Evolutionary conservation across 2,797 vertebrate genomes (phyloP), one percentile per base, ranked within the genome.

Genomic region (Rhabdomys pumilio): DNA sequence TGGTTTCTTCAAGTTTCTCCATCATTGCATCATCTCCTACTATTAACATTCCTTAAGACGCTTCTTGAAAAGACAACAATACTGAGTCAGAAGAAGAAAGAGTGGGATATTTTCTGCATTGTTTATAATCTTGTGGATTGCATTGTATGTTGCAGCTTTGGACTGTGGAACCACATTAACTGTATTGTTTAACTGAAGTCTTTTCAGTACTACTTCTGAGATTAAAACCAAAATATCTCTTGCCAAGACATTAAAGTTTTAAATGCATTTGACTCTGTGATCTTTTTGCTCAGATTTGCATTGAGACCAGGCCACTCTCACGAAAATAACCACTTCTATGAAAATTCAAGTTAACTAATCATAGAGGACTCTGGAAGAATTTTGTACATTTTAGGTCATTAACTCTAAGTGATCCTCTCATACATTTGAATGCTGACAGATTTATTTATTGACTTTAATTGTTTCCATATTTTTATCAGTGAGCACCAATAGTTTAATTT

Each of bases 181-280:
- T 82, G 6, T 50, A 8, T 24, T 77, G n/a, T 59, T 75, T 88
- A 88, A 19, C 14, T 85, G 34, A 81, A 9, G 80, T 44, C 69
- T 81, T 91, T 76, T 89, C 53, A 67, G 67, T 59, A 7, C 10
- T 41, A 26, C 53, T 73, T 92, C 72, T 67, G 38, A 82, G 67
- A 73, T 72, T 61, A 87, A 38, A 92, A 79, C 38, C 73, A 13
- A 17, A 44, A 14, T 38, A 63, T 72, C 31, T 93, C 61, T 84
- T 93, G 69, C 1, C 31, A n/a, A 72, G 77, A 90, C 34, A 93
- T 90, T 86, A 97, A 97, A 96, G 79, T 53, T 90, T 88, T 41
- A 90, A 79, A 53, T 12, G 69, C 47, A 83, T 26, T 90, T 79
- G 53, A 83, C 19, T 65, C 20, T 76, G 41, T 92, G n/a, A 17